Evolutionary conservation across 2,797 vertebrate species (phyloP).

Genomic region (Pipistrellus kuhlii): DNA sequence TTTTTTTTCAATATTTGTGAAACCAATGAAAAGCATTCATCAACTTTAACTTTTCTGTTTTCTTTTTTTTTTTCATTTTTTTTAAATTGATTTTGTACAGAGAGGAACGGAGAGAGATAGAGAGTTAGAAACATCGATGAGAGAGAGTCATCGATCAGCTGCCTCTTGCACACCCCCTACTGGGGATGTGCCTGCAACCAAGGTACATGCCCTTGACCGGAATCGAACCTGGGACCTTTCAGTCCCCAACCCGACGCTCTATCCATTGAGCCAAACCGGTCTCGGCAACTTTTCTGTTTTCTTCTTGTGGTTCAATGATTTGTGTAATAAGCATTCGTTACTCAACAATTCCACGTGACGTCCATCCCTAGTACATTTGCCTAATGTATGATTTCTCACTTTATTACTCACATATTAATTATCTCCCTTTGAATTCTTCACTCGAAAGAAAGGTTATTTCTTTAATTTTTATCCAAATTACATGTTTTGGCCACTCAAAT

Average conservation of each 20-base stretch:
- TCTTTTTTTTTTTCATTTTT: too few species aligned
- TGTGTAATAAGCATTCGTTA: neutral
- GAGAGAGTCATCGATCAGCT: too few species aligned
- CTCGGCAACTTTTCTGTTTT: neutral
- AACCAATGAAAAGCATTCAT: neutral
- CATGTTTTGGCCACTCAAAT: neutral
- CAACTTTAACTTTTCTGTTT: neutral
- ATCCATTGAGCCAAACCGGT: too few species aligned
- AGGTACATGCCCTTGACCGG: too few species aligned
- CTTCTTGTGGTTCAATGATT: neutral
- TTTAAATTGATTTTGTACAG: too few species aligned
- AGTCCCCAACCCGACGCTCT: too few species aligned
- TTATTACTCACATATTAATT: neutral
- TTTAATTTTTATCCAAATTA: neutral
- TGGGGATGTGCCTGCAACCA: too few species aligned
- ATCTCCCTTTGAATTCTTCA: neutral
- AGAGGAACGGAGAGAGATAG: too few species aligned
- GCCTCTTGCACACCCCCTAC: too few species aligned
- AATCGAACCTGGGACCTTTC: too few species aligned
- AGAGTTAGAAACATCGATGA: too few species aligned
- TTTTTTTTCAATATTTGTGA: neutral
- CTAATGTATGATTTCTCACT: neutral
- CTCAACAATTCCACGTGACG: neutral
- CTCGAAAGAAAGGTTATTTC: neutral
- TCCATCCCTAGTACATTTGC: neutral